Base-by-base conservation (phyloP, 2,113 vertebrate genomes). In the Parus major region DNA sequence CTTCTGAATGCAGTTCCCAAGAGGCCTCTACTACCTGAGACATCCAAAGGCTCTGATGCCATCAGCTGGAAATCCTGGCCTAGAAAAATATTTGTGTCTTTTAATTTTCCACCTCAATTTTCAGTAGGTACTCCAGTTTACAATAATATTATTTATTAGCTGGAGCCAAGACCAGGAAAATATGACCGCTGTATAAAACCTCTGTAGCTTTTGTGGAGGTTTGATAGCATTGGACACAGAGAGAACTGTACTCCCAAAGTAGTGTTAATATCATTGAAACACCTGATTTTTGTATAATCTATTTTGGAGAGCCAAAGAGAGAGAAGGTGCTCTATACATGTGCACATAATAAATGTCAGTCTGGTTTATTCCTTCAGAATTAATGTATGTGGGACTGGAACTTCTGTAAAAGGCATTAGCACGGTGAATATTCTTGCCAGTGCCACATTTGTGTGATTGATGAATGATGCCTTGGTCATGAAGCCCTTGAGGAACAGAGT, bases 401-500 rank as follows among this genome's bases (percentile, higher is more conserved):
- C 73, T 92, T 95, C 93, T 96, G 92, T 91, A 49, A 95, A 97
- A 97, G 69, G n/a, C 95, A 93, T 96, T 96, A 94, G 69, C 57
- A n/a, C 14, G 5, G 53, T 85, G 83, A 82, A 91, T 91, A 41
- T 92, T 92, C 72, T 95, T 90, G 65, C 88, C 93, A 96, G 2
- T 72, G 56, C 86, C 76, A 57, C 82, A 59, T 92, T 77, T 88
- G 81, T 63, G 25, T 90, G 96, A 95, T 90, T 88, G 89, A 95
- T 95, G 91, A 93, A 90, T 90, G 87, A 90, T 78, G 64, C 83
- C 83, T 86, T 80, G 79, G 82, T 94, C 81, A 14, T 57, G 56
- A 57, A 91, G 28, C 49, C 87, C 95, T 93, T 85, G 87, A 92
- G 87, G 82, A 95, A 46, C 50, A 70, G 39, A 72, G 23, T 60